Conservation (phyloP, 1,140 invertebrate genomes). For the Monochamus saltuarius region DNA sequence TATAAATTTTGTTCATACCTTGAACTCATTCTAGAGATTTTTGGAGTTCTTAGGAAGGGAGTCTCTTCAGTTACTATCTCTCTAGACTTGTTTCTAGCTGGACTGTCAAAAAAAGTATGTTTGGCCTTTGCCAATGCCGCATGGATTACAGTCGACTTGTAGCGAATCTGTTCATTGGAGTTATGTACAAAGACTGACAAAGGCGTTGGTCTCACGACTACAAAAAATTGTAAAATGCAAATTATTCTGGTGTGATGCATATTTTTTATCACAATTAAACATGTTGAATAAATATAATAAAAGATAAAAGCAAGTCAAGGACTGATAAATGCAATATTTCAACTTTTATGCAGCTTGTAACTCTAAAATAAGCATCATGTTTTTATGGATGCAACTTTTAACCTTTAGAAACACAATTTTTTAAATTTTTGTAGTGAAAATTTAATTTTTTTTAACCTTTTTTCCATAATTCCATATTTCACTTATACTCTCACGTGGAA, state of each 20-base stretch:
- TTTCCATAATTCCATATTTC: too few relatives aligned
- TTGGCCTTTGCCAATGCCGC: conserved; percentile 41
- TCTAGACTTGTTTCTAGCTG: conserved; percentile 11
- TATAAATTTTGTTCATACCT: conserved; percentile 12
- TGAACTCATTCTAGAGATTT: conserved; percentile 1
- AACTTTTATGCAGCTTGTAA: too few relatives aligned
- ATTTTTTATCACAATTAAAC: background rate
- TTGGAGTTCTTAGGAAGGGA: conserved; percentile 47
- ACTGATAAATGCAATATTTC: background rate
- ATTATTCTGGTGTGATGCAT: background rate
- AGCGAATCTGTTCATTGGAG: conserved; percentile 37
- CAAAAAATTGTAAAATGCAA: conserved; percentile 12
- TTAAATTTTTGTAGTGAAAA: too few relatives aligned
- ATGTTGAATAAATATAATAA: too few relatives aligned
- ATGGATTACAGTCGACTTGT: conserved; percentile 45
- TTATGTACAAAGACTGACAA: conserved; percentile 47
- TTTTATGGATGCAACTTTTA: too few relatives aligned
- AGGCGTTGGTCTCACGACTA: conserved; percentile 35
- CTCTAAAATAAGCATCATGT: too few relatives aligned
- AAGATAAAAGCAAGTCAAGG: too few relatives aligned
- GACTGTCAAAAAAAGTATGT: conserved; percentile 37
- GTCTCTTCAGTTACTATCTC: conserved; percentile 37
- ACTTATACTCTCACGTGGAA: too few relatives aligned
- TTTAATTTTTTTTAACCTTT: too few relatives aligned
- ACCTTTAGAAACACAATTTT: too few relatives aligned